These are phyloP conservation scores for Phymanthus crucifer DNA, from an alignment of 92 coral and sea anemone species.

Conservation along the genomic window DNA sequence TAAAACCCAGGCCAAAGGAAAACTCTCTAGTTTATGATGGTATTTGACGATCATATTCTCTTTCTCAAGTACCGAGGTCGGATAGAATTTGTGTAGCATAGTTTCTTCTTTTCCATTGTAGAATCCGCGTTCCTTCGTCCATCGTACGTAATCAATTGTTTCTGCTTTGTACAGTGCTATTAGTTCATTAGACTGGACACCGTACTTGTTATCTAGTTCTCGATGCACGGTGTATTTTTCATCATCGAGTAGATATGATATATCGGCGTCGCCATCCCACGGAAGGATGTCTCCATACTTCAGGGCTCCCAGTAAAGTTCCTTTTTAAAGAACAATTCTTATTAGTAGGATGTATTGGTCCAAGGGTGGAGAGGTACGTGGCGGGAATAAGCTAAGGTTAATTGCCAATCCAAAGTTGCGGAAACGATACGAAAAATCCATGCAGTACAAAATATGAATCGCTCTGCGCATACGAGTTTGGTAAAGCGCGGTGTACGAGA, in stretches of 20 bases:
- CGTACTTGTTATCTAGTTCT: conserved; percentile 29
- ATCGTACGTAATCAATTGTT: conserved; percentile 68
- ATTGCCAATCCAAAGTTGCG: too few species aligned
- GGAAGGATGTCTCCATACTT: conserved; percentile 69
- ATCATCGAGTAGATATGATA: conserved; percentile 55
- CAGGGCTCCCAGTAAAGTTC: conserved; percentile 80
- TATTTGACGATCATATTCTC: conserved; percentile 53
- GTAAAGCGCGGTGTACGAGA: too few species aligned
- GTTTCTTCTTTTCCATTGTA: conserved; percentile 43
- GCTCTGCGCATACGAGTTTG: too few species aligned
- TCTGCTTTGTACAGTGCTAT: conserved; percentile 47
- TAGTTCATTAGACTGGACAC: conserved; percentile 65
- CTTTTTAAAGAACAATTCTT: conserved; percentile 29
- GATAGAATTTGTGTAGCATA: conserved; percentile 61
- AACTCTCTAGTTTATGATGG: conserved; percentile 56
- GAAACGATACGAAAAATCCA: too few species aligned
- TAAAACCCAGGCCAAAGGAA: conserved; percentile 69
- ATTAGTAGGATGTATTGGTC: too few species aligned
- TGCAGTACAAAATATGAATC: too few species aligned
- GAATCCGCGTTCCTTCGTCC: conserved; percentile 47
- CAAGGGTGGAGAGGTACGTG: too few species aligned
- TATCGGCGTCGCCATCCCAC: conserved; percentile 86
- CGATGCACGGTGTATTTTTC: conserved; percentile 33
- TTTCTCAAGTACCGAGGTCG: conserved; percentile 35
- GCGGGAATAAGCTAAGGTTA: too few species aligned